These are phyloP conservation scores for Myotis vivesi DNA, from an alignment of 2,797 vertebrate species.

Conservation along the genomic window DNA sequence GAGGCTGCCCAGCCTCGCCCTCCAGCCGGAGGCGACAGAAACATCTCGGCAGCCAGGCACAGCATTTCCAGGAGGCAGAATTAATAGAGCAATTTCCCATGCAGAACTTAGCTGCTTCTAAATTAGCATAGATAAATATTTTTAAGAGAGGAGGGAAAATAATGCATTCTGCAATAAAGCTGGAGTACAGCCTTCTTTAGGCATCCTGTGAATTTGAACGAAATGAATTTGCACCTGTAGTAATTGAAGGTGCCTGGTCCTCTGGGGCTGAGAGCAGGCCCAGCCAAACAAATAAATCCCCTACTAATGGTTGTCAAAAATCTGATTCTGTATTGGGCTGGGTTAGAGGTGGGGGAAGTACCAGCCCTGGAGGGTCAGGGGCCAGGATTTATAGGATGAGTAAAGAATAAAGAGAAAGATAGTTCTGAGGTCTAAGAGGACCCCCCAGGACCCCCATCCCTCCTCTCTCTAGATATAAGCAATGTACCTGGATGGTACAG, in stretches of 20 bases:
- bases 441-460: too few relatives aligned
- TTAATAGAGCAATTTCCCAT: conserved; percentile 83
- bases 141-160: conserved; percentile 80
- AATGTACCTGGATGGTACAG: not conserved
- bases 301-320: conserved; percentile 18
- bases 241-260: conserved; percentile 80
- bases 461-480: not conserved
- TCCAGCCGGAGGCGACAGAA: not conserved
- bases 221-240: conserved; percentile 82
- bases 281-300: conserved; percentile 59
- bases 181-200: conserved; percentile 75
- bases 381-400: not conserved
- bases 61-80: conserved; percentile 81
- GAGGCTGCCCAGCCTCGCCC: not conserved
- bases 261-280: not conserved
- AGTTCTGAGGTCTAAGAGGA: not conserved
- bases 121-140: conserved; percentile 87
- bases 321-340: not conserved
- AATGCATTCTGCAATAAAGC: conserved; percentile 84
- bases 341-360: not conserved
- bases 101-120: conserved; percentile 82
- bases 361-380: not conserved
- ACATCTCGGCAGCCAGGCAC: conserved; percentile 67
- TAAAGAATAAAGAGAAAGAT: not conserved
- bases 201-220: conserved; percentile 78